These are phyloP conservation scores for Aurelia aurita complex sp. Pacific DNA, from an alignment of 30 jellyfish, hydroid and myxozoan genomes.

Conservation along the genomic window DNA sequence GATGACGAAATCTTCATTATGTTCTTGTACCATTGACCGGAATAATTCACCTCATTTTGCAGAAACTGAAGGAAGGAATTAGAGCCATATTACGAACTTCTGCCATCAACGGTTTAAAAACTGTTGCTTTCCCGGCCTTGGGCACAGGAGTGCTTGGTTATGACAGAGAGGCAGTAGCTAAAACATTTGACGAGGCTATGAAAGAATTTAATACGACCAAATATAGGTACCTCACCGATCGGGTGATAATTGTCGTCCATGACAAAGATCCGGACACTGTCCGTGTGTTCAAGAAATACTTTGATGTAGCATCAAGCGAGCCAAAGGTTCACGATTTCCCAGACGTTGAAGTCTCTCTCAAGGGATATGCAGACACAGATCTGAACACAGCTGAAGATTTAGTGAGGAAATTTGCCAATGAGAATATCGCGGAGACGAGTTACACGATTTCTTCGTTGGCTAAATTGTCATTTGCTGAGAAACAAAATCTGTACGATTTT, in stretches of 20 bases:
- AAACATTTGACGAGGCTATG: background rate
- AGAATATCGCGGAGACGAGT: background rate
- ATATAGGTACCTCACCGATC: background rate
- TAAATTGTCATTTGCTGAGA: background rate
- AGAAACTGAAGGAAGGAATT: no score
- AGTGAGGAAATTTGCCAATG: background rate
- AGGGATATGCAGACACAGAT: background rate
- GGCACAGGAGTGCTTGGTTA: background rate
- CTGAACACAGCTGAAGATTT: background rate
- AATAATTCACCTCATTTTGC: no score
- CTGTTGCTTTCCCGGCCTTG: background rate
- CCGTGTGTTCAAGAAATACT: background rate
- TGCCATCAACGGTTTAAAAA: background rate
- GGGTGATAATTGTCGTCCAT: background rate
- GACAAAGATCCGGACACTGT: background rate
- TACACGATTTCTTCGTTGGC: background rate
- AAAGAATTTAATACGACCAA: background rate
- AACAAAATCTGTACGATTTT: background rate
- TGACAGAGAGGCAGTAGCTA: background rate
- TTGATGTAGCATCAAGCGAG: background rate
- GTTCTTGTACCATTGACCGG: no score
- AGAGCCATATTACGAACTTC: background rate
- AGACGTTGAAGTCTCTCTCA: background rate
- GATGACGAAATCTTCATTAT: no score
- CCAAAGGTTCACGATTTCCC: background rate